These are phyloP conservation scores for Rhagoletis pomonella DNA, from an alignment of 1,140 invertebrate species.

Conservation along the genomic window DNA sequence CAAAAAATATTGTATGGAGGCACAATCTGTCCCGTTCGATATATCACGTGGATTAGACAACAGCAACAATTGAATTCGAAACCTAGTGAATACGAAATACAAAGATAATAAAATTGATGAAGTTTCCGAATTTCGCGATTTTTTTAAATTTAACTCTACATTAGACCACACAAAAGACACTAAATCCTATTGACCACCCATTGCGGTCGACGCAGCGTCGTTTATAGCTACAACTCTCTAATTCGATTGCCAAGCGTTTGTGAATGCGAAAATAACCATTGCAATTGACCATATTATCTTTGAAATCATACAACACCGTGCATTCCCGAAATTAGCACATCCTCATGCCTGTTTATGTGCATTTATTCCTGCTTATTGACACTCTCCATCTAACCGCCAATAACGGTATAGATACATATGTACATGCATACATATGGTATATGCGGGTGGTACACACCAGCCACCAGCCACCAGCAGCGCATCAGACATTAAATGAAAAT, in stretches of 20 bases:
- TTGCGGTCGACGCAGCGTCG: neutral
- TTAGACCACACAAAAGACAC: too few relatives aligned
- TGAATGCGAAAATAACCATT: neutral
- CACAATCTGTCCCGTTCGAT: too few relatives aligned
- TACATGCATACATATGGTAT: neutral
- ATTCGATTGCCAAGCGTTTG: neutral
- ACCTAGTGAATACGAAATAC: too few relatives aligned
- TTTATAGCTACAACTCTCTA: neutral
- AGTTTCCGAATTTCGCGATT: too few relatives aligned
- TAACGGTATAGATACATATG: neutral
- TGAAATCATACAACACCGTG: neutral
- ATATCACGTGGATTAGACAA: too few relatives aligned
- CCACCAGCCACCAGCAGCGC: neutral
- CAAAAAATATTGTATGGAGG: too few relatives aligned
- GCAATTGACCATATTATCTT: neutral
- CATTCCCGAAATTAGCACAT: constrained; percentile 42
- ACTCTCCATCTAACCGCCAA: neutral
- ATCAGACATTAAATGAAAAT: constrained; percentile 6
- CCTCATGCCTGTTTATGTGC: constrained; percentile 38
- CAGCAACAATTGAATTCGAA: too few relatives aligned
- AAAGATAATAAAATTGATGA: too few relatives aligned
- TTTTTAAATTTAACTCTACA: too few relatives aligned
- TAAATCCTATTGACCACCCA: neutral
- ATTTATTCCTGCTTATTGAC: constrained; percentile 4
- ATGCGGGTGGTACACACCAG: neutral